phyloP scores from a whole-genome alignment of 1,140 invertebrate species.

The Zaprionus taronus region DNA sequence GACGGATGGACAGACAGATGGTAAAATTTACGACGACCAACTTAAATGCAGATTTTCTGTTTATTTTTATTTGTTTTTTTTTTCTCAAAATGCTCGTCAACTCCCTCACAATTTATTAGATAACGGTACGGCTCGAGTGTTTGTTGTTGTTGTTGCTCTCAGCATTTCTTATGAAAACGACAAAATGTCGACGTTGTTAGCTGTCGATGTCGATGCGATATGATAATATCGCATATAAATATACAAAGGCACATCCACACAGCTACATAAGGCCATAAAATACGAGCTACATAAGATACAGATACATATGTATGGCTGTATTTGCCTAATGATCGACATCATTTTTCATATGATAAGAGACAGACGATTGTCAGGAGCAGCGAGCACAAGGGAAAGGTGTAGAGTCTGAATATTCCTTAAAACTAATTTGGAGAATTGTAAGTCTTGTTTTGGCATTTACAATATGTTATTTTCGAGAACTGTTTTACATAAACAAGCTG shows the following conservation, averaged over 20 bases:
- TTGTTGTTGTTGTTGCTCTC: conserved; percentile 58
- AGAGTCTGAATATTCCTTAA: neutral
- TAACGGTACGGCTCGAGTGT: conserved; percentile 50
- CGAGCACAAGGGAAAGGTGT: neutral
- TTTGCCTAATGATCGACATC: conserved; percentile 66
- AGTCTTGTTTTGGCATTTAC: neutral
- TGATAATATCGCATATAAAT: conserved; percentile 64
- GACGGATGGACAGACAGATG: neutral
- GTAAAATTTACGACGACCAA: conserved; percentile 56
- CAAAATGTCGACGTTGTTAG: conserved; percentile 75
- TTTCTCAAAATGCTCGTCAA: conserved; percentile 51
- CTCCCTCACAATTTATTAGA: conserved; percentile 80
- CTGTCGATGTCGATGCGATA: conserved; percentile 67
- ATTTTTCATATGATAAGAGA: conserved; percentile 57
- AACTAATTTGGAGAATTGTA: neutral
- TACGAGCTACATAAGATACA: conserved; percentile 25
- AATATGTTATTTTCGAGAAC: neutral
- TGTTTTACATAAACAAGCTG: neutral
- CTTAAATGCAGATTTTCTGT: conserved; percentile 63
- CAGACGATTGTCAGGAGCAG: conserved; percentile 26
- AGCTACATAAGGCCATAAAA: conserved; percentile 20
- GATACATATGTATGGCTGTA: conserved; percentile 44
- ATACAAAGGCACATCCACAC: conserved; percentile 45
- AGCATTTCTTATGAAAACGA: conserved; percentile 66
- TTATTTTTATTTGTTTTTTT: conserved; percentile 26